Base-by-base conservation (phyloP, 2,113 vertebrate genomes). In the Microtus ochrogaster region DNA sequence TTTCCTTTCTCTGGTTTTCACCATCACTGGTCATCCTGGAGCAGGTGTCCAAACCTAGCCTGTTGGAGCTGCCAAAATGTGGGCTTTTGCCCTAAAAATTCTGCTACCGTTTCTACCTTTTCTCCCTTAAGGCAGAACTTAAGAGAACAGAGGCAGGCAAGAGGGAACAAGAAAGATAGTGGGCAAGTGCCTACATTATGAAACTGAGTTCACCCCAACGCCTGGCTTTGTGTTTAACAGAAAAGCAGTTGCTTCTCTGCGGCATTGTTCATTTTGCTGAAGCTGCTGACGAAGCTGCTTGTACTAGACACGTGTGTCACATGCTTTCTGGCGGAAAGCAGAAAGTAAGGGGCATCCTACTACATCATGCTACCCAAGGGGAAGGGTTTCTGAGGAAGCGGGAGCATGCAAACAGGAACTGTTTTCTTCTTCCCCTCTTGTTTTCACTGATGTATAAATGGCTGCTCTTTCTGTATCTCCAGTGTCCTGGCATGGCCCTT, bases 401-500 rank as follows among this genome's bases (percentile, higher is more conserved):
- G 91, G 41, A 14, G 14, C 0, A 16, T 1, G 7, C 1, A 3
- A 10, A 26, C 39, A 33, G 78, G 41, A 49, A 73, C 13, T 5
- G 9, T 49, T 33, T 41, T 52, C 65, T 70, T n/a, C 61, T 44
- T 72, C 16, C 41, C 13, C 14, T 36, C 55, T 47, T 21, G 8
- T 39, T 41, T 19, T 47, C 30, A 66, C 36, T 24, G 10, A 73
- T 4, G 12, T 21, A 33, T 41, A 68, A 78, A 66, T 7, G 70
- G 11, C 68, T 39, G 44, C 63, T 73, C 14, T 22, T 22, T 72
- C 26, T 17, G 47, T 41, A 49, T 65, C 33, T 41, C 89, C 61
- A 0, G 0, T 33, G 58, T 17, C 2, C 70, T n/a, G 68, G 22
- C 30, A 63, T 21, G 36, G 33, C 66, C 33, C 33, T 61, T 84